These are phyloP conservation scores for Butorides virescens DNA, from an alignment of 2,113 vertebrate genomes.

Conservation along the genomic window DNA sequence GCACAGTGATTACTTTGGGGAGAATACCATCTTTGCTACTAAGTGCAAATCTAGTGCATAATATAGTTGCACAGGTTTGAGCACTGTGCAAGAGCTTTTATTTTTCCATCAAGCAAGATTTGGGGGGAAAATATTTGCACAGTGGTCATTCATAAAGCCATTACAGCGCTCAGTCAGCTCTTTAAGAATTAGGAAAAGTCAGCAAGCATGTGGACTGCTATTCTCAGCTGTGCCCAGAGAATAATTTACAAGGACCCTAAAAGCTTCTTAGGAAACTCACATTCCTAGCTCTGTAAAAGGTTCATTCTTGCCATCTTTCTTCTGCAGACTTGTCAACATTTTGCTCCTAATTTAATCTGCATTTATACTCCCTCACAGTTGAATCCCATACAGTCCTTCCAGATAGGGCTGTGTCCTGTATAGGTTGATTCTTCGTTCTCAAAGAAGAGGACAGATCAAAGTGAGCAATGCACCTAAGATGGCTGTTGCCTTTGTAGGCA, in stretches of 20 bases:
- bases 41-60: not conserved
- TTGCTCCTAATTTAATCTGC: not conserved
- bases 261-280: not conserved
- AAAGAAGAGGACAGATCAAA: not conserved
- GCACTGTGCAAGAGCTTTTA: not conserved
- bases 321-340: not conserved
- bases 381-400: not conserved
- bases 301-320: not conserved
- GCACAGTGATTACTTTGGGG: not conserved
- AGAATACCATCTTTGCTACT: not conserved
- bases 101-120: slow-evolving; percentile 2
- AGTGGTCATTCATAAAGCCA: not conserved
- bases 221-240: not conserved
- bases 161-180: not conserved
- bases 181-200: not conserved
- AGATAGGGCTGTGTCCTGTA: not conserved
- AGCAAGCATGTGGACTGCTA: not conserved
- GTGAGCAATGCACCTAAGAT: not conserved
- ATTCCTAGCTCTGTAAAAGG: not conserved
- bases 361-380: not conserved
- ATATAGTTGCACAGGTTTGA: not conserved
- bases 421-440: not conserved
- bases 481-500: not conserved
- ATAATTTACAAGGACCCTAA: not conserved
- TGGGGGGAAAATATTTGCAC: not conserved